Evolutionary conservation across 1,140 invertebrate genomes (phyloP), one percentile per base, ranked within the genome.

Genomic region (Trichonephila clavipes): DNA sequence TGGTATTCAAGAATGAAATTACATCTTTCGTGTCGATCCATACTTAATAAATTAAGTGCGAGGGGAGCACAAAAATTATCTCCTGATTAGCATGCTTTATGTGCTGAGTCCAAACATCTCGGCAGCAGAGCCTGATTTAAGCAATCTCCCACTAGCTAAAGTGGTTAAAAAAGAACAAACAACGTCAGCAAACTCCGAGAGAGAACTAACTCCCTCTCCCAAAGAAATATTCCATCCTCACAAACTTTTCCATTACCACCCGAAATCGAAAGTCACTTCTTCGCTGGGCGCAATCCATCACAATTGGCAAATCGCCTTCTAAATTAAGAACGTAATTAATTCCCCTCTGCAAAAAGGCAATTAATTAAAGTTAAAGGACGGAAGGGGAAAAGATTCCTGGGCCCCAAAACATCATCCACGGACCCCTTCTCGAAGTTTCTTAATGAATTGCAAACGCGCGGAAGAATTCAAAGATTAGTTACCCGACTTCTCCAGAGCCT

Each of bases 241-340:
- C 5, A 72, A 72, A 72, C 69, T 72, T 72, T 72, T 28, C 69
- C 69, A 72, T 72, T 72, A 72, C 69, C 28, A 34, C n/a, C n/a
- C 24, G n/a, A 24, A 72, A 24, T 72, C 59, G 58, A 51, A 44
- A 85, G 82, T 85, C 82, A 85, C 44, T 85, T 85, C 82, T 85
- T 44, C 58, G 82, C 44, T 58, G 59, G 44, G 82, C 7, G 12
- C 82, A 58, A 85, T 85, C 58, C 82, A 85, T 85, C 82, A n/a
- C n/a, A 85, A 85, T 85, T 58, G 34, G 82, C 82, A 51, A 85
- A 85, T 85, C 44, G 82, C 82, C 24, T 59, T 51, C 44, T n/a
- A 51, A 85, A 85, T 85, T 85, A 85, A 85, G 82, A 85, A 59
- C 21, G 82, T 85, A 59, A 85, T 85, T 85, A 85, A 82, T 82